Conservation (phyloP, 2,113 vertebrate species). For the Xenopus borealis region DNA sequence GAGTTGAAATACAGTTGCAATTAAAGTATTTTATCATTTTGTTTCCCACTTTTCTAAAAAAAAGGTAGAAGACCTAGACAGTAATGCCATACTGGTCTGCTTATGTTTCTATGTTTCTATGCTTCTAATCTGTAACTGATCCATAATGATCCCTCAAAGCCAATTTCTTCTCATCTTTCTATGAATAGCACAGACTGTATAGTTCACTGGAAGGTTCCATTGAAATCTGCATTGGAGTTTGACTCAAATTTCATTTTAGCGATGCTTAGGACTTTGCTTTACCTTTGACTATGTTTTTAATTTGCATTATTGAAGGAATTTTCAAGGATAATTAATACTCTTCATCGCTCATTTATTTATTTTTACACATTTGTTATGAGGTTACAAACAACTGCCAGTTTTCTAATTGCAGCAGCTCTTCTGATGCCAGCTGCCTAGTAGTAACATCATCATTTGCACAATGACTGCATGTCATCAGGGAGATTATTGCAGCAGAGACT, state of each 20-base stretch:
- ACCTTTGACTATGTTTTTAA: not conserved
- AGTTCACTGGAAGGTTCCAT: no score
- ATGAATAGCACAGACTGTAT: no score
- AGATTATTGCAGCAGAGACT: constrained; percentile 39
- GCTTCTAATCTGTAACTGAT: no score
- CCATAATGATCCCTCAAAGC: no score
- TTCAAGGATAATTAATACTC: not conserved
- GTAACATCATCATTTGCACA: constrained; percentile 39
- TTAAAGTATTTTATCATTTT: no score
- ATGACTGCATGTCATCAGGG: constrained; percentile 41
- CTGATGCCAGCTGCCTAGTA: constrained; percentile 30
- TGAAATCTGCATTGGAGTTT: not conserved
- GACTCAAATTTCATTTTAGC: not conserved
- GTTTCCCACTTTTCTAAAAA: no score
- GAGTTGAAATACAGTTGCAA: not conserved
- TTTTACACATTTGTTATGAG: constrained; percentile 17
- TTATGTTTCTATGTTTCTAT: no score
- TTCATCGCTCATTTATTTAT: not conserved
- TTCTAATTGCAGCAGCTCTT: constrained; percentile 32
- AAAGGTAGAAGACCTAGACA: no score
- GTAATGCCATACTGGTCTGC: not conserved
- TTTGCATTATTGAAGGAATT: not conserved
- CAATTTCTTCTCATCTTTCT: no score
- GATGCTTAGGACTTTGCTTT: no score
- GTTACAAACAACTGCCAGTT: constrained; percentile 25